Percentiles rank a stretch among this genome's conserved stretches.
These are phyloP conservation scores for Ondatra zibethicus DNA, from an alignment of 2,113 vertebrate genomes.

Conservation along the genomic window DNA sequence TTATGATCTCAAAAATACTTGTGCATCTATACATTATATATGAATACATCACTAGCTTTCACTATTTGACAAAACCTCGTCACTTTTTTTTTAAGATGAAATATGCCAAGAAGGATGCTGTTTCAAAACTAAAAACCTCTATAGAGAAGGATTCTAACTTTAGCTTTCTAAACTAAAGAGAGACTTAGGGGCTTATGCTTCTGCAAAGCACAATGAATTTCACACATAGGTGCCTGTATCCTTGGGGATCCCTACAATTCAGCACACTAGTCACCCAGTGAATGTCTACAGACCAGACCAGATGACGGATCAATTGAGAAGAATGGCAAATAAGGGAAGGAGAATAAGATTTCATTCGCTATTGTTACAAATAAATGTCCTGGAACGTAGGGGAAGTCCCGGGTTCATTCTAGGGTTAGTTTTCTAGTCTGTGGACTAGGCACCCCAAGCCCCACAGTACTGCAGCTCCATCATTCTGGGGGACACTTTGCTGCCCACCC, in stretches of 20 bases:
- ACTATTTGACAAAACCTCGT: neutral
- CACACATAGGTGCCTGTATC: neutral
- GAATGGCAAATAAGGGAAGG: neutral
- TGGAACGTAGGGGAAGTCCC: neutral
- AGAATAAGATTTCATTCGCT: neutral
- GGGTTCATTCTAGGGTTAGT: neutral
- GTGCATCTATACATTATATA: neutral
- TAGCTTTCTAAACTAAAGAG: constrained; percentile 33
- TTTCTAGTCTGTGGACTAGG: neutral
- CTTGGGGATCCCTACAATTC: neutral
- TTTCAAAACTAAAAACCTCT: neutral
- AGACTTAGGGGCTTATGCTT: constrained; percentile 37
- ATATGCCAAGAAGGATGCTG: neutral
- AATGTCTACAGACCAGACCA: neutral
- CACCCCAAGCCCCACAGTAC: neutral
- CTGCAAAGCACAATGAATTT: neutral
- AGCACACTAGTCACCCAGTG: neutral
- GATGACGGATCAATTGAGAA: neutral
- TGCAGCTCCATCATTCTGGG: neutral
- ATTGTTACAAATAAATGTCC: neutral
- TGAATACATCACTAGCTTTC: neutral
- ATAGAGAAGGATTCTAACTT: neutral
- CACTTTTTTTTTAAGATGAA: neutral
- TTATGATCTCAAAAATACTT: constrained; percentile 1
- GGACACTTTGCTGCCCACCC: neutral